Evolutionary conservation across 1,140 invertebrate genomes (phyloP).

Genomic region (Bombus fervidus): DNA sequence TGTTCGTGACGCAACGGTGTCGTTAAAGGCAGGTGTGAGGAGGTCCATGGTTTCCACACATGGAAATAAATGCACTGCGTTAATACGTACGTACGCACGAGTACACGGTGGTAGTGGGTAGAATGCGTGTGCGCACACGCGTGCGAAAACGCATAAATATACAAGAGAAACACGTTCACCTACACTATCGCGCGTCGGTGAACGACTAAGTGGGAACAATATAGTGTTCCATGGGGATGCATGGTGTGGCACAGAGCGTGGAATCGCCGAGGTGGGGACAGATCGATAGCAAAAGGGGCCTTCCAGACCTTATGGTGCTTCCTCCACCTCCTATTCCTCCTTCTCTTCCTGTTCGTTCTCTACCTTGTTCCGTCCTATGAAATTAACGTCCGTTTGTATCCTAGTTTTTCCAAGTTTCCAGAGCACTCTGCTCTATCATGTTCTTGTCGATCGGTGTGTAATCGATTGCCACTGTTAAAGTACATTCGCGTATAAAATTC

Average conservation of each 20-base stretch:
- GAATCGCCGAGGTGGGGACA: constrained; percentile 71
- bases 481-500: background rate
- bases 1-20: constrained; percentile 58
- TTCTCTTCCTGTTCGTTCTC: constrained; percentile 35
- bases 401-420: constrained; percentile 16
- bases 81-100: constrained; percentile 3
- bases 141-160: constrained; percentile 30
- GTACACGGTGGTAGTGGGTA: background rate
- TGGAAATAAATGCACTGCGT: constrained; percentile 41
- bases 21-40: constrained; percentile 66
- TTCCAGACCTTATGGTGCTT: constrained; percentile 78
- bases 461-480: background rate
- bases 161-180: constrained; percentile 39
- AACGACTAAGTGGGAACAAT: constrained; percentile 64
- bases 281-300: constrained; percentile 78
- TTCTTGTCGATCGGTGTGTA: background rate
- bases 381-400: constrained; percentile 67
- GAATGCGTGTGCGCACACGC: background rate
- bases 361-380: constrained; percentile 41
- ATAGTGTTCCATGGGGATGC: constrained; percentile 71
- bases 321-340: constrained; percentile 54
- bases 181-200: constrained; percentile 42
- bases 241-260: constrained; percentile 68
- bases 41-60: constrained; percentile 49
- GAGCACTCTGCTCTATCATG: background rate